Conservation (phyloP, 2,797 vertebrate genomes). For the Urophycis tenuis region DNA sequence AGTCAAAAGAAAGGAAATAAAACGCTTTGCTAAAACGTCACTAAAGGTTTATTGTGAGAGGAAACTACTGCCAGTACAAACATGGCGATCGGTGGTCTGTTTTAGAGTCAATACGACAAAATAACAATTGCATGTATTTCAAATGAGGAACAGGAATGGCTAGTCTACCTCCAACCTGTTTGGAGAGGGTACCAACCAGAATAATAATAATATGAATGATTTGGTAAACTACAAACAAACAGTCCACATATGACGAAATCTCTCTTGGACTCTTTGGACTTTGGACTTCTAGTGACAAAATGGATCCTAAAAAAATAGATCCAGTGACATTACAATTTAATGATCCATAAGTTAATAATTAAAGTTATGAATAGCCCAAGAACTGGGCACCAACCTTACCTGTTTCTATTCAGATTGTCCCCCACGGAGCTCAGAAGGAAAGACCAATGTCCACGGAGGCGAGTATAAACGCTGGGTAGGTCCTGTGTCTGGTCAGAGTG, state of each 20-base stretch:
- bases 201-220: conserved; percentile 18
- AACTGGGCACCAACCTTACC: conserved; percentile 52
- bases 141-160: conserved; percentile 43
- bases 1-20: not conserved
- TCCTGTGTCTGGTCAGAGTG: not conserved
- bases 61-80: conserved; percentile 32
- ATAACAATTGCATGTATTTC: conserved; percentile 24
- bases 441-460: conserved; percentile 24
- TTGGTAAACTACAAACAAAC: conserved; percentile 41
- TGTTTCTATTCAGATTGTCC: conserved; percentile 11
- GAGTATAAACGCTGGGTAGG: not conserved
- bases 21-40: not conserved
- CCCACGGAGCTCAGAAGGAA: not conserved
- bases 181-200: conserved; percentile 35
- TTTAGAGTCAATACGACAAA: not conserved
- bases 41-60: not conserved
- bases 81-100: conserved; percentile 7
- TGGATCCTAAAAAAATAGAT: not conserved
- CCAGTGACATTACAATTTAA: not conserved
- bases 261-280: not conserved
- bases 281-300: not conserved
- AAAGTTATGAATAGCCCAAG: not conserved
- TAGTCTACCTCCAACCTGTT: conserved; percentile 17
- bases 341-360: not conserved
- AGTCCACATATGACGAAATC: not conserved